phyloP scores from a whole-genome alignment of 2,888 invertebrate species.

The Pterostichus madidus region DNA sequence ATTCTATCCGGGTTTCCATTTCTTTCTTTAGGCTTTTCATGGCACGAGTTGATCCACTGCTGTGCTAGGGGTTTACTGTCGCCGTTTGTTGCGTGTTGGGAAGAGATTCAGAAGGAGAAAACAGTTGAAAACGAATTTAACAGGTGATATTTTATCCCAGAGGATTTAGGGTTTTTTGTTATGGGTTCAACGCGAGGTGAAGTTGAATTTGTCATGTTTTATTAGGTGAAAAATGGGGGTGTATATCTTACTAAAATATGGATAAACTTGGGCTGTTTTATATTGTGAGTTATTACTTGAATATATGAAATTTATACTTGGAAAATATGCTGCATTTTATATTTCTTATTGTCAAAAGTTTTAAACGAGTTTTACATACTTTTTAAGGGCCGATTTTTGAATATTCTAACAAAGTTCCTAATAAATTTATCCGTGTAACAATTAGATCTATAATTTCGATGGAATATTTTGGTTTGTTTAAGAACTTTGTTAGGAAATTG shows the following conservation, averaged over 20 bases:
- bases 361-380: no score
- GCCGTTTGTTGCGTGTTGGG: neutral
- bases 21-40: neutral
- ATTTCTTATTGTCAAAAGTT: no score
- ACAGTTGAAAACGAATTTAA: neutral
- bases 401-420: no score
- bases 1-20: constrained; percentile 14
- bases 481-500: no score
- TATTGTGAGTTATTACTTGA: no score
- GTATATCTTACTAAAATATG: constrained; percentile 2
- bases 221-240: constrained; percentile 9
- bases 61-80: constrained; percentile 4
- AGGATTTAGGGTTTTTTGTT: constrained; percentile 8
- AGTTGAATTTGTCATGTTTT: neutral
- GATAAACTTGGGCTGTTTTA: no score
- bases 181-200: neutral
- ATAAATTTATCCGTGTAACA: no score
- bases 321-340: no score
- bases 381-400: no score
- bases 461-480: no score
- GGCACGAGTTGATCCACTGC: neutral
- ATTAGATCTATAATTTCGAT: no score
- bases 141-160: constrained; percentile 7
- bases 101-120: neutral
- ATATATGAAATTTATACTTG: no score